Conservation (phyloP, 2,888 invertebrate genomes). For the Gandaritis pyraliata region DNA sequence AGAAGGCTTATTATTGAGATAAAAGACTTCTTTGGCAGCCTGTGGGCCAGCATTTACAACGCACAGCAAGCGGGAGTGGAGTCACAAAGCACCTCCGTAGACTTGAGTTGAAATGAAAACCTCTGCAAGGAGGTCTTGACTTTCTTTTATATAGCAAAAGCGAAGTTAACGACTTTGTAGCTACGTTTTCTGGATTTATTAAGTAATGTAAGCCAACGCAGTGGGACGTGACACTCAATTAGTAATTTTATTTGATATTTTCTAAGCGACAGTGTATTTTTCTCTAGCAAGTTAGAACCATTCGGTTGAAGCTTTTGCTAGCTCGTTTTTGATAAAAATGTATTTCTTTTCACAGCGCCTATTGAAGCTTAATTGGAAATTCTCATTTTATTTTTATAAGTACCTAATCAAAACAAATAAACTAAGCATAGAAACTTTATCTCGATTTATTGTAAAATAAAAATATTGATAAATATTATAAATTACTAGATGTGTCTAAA, state of each 20-base stretch:
- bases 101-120: constrained; percentile 70
- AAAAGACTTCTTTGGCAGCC: constrained; percentile 48
- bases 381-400: neutral
- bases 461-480: too few relatives aligned
- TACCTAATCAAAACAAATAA: too few relatives aligned
- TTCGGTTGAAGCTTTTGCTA: constrained; percentile 26
- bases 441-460: too few relatives aligned
- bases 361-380: constrained; percentile 20
- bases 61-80: constrained; percentile 49
- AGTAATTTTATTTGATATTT: constrained; percentile 70
- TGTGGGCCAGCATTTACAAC: constrained; percentile 54
- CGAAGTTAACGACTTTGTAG: constrained; percentile 68
- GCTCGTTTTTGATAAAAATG: constrained; percentile 18
- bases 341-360: constrained; percentile 19
- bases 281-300: constrained; percentile 35
- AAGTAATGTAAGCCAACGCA: constrained; percentile 70
- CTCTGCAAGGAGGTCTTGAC: constrained; percentile 66
- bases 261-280: constrained; percentile 49
- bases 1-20: constrained; percentile 49
- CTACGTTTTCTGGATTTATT: constrained; percentile 66
- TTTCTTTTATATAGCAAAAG: constrained; percentile 68
- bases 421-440: too few relatives aligned
- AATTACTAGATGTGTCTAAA: too few relatives aligned
- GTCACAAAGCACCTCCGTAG: constrained; percentile 58
- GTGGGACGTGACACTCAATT: constrained; percentile 71